Conservation (phyloP, 2,113 vertebrate genomes). For the Ibidorhyncha struthersii region DNA sequence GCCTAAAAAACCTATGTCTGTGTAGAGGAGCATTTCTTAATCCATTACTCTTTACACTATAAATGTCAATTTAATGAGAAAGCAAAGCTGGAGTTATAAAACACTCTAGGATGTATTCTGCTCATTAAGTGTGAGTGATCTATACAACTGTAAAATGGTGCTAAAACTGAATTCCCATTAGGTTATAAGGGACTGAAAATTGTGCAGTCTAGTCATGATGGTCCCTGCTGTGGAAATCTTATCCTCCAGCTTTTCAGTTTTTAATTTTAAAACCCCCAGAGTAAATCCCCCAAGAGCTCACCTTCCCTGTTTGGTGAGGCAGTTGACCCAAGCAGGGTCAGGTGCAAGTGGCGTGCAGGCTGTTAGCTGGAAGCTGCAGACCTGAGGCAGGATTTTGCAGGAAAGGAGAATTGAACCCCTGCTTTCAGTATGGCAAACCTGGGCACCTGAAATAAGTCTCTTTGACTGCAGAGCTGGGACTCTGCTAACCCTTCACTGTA, state of each 20-base stretch:
- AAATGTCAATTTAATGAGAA: background rate
- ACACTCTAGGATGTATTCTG: background rate
- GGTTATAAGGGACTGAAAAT: background rate
- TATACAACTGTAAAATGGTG: background rate
- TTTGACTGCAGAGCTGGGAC: background rate
- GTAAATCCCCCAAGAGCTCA: background rate
- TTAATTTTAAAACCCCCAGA: background rate
- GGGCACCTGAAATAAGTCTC: background rate
- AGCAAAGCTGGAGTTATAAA: background rate
- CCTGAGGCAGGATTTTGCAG: background rate
- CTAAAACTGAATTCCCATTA: background rate
- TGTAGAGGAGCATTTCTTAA: background rate
- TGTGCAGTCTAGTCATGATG: background rate
- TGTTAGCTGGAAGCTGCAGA: background rate
- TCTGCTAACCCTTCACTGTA: background rate
- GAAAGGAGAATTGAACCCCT: background rate
- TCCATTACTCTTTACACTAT: background rate
- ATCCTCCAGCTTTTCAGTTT: background rate
- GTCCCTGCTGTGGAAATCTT: background rate
- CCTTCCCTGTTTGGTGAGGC: background rate
- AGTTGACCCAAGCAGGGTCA: background rate
- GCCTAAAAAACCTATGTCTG: background rate
- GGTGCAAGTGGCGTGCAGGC: background rate
- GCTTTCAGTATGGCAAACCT: background rate
- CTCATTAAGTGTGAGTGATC: background rate